phyloP scores from a whole-genome alignment of 2,113 vertebrate species.

The Osmerus eperlanus region DNA sequence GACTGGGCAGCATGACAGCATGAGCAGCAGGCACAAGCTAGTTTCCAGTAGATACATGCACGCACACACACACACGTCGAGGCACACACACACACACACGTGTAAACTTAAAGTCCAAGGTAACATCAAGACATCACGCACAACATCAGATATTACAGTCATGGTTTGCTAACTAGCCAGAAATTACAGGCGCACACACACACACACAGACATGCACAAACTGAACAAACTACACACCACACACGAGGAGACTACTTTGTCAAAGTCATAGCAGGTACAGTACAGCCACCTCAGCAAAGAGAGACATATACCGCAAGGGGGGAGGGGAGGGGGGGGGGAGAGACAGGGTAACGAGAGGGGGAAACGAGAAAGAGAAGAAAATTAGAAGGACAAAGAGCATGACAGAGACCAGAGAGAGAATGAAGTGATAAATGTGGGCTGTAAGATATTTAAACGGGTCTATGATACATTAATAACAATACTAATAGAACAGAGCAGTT shows the following conservation, averaged over 20 bases:
- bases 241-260: constrained; percentile 66
- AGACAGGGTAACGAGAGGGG: constrained; percentile 23
- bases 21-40: background rate
- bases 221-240: constrained; percentile 24
- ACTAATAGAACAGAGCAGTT: constrained; percentile 46
- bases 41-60: background rate
- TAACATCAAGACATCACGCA: background rate
- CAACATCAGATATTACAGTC: background rate
- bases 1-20: constrained; percentile 9
- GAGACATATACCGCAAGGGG: constrained; percentile 48
- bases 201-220: constrained; percentile 28
- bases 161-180: constrained; percentile 22
- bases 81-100: constrained; percentile 23
- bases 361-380: background rate
- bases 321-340: background rate
- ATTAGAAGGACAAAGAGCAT: background rate
- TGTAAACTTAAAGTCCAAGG: background rate
- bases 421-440: constrained; percentile 54
- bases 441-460: constrained; percentile 61
- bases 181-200: constrained; percentile 19
- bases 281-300: constrained; percentile 75
- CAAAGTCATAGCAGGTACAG: constrained; percentile 77
- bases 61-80: constrained; percentile 28
- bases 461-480: constrained; percentile 57
- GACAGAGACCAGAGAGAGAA: constrained; percentile 41